phyloP scores from a whole-genome alignment of 2,888 invertebrate genomes.

The Agonum fuliginosum region DNA sequence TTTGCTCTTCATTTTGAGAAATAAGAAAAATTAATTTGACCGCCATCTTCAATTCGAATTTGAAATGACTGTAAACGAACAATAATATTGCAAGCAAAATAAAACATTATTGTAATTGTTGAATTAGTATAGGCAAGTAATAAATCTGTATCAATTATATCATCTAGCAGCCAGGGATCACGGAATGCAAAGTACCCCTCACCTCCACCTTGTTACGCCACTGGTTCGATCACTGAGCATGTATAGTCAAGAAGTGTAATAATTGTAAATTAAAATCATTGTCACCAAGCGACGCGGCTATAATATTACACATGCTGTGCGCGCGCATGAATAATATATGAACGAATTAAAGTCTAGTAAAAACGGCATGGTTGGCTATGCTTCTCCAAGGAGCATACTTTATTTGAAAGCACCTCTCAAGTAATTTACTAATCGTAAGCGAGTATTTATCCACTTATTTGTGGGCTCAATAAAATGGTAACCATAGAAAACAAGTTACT shows the following conservation, averaged over 20 bases:
- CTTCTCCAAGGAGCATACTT: slow-evolving; percentile 26
- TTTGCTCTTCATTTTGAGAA: too few relatives aligned
- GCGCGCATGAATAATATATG: slow-evolving; percentile 47
- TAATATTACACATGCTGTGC: slow-evolving; percentile 38
- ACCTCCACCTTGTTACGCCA: too few relatives aligned
- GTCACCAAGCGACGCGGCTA: slow-evolving; percentile 39
- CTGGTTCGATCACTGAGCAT: too few relatives aligned
- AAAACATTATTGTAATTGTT: too few relatives aligned
- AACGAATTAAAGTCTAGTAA: slow-evolving; percentile 50
- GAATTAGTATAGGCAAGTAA: too few relatives aligned
- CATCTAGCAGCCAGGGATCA: too few relatives aligned
- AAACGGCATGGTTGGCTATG: neutral
- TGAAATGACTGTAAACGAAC: too few relatives aligned
- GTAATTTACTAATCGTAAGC: slow-evolving; percentile 52
- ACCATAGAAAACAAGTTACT: slow-evolving; percentile 44
- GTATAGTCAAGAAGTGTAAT: slow-evolving; percentile 29
- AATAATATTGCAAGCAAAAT: too few relatives aligned
- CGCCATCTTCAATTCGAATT: too few relatives aligned
- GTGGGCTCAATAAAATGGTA: slow-evolving; percentile 47
- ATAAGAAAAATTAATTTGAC: too few relatives aligned
- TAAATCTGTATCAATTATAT: too few relatives aligned
- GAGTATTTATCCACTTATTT: slow-evolving; percentile 48
- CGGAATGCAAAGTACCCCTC: too few relatives aligned
- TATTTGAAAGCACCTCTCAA: slow-evolving; percentile 42
- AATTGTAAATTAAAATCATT: slow-evolving; percentile 52